Evolutionary conservation across 2,797 vertebrate genomes (phyloP).

Genomic region (Chaetodon trifasciatus): DNA sequence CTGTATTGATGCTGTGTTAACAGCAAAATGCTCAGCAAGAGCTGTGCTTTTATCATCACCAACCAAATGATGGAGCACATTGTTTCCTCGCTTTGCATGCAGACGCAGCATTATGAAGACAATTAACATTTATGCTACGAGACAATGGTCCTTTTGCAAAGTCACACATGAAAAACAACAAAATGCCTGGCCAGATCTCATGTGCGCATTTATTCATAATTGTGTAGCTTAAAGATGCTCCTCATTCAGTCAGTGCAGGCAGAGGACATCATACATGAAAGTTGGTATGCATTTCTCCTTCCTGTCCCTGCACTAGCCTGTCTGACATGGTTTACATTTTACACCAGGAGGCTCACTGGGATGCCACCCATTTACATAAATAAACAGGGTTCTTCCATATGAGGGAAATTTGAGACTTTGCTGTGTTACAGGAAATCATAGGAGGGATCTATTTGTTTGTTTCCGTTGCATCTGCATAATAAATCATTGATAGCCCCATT

Average conservation of each 20-base stretch:
- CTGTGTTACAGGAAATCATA: slow-evolving; percentile 39
- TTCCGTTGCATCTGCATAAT: slow-evolving; percentile 50
- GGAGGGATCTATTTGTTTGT: slow-evolving; percentile 54
- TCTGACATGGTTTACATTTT: slow-evolving; percentile 36
- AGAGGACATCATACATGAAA: slow-evolving; percentile 9
- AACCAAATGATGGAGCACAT: slow-evolving; percentile 24
- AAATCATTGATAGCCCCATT: slow-evolving; percentile 51
- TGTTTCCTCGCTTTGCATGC: slow-evolving; percentile 10
- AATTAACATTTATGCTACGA: slow-evolving; percentile 14
- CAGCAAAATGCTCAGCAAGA: slow-evolving; percentile 1
- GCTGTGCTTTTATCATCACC: slow-evolving; percentile 5
- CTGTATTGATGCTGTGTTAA: slow-evolving; percentile 17
- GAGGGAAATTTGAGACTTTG: slow-evolving; percentile 40
- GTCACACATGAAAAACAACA: slow-evolving; percentile 19
- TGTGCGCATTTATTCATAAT: slow-evolving; percentile 35
- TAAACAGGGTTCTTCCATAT: slow-evolving; percentile 18
- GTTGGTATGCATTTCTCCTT: background rate
- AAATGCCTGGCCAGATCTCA: background rate
- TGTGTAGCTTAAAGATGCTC: slow-evolving; percentile 4
- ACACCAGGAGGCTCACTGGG: slow-evolving; percentile 10
- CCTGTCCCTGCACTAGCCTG: background rate
- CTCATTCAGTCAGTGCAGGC: background rate
- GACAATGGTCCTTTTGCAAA: slow-evolving; percentile 12
- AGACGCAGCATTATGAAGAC: slow-evolving; percentile 13
- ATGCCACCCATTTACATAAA: slow-evolving; percentile 29